Base-by-base conservation (phyloP, 1,140 invertebrate species). In the Gryllus bimaculatus region DNA sequence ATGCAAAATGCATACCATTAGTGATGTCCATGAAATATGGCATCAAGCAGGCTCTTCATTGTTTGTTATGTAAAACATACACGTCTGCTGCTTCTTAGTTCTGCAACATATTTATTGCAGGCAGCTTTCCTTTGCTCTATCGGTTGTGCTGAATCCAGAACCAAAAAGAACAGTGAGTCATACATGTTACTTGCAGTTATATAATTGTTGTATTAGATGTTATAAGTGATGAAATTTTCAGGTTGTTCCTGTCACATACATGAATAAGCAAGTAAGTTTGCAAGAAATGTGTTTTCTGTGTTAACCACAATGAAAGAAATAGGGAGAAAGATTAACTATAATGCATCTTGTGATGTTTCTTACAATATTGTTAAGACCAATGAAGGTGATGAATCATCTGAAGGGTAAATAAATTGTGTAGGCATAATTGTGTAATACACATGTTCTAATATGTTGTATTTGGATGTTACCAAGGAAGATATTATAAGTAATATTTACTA, bases 151-250 rank as follows among this genome's bases (percentile, higher is more conserved):
- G 39, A 74, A 74, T 74, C 66, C 54, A 39, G 13, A 48, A 74
- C 47, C 20, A 18, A 74, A 73, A 73, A 73, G 66, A 49, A 47
- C 73, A 47, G 12, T 8, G 26, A 74, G 73, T 78, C 54, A 20
- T 73, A 21, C 21, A 8, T 78, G 26, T 74, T 78, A 74, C 48
- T 47, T 78, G 77, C 77, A 26, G 26, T 21, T 48, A 78, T 39
- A 66, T 78, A 47, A 74, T 78, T 74, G 66, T 78, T 78, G 78
- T 78, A 73, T 73, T 78, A 18, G 78, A 21, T 78, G 78, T 78
- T 78, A 74, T 78, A 73, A 74, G 66, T 66, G n/a, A 47, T 49
- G 48, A 78, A 39, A 73, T 47, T 78, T 78, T 15, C 54, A 49
- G 47, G 54, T 26, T 78, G 78, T 54, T 48, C 26, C 47, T n/a